These are phyloP conservation scores for Papilio xuthus DNA, from an alignment of 1,140 invertebrate genomes.

Conservation along the genomic window DNA sequence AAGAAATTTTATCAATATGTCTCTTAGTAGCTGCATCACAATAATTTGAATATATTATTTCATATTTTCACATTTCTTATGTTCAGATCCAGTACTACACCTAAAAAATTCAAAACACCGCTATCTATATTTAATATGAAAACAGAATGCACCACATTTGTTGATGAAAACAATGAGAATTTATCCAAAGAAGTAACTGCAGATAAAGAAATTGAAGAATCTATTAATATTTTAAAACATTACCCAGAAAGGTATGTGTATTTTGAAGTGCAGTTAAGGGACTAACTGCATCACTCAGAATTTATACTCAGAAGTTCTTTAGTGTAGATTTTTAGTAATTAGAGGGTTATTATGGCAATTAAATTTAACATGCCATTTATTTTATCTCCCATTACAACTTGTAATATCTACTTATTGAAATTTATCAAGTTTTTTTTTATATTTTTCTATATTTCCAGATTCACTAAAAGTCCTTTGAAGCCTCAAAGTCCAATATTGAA, in stretches of 20 bases:
- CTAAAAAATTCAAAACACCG: background rate
- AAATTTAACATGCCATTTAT: too few species aligned
- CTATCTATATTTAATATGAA: conserved; percentile 7
- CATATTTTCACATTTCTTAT: background rate
- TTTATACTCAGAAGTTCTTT: background rate
- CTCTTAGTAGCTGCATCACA: too few species aligned
- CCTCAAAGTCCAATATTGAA: conserved; percentile 4
- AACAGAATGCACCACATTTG: conserved; percentile 26
- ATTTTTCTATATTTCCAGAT: background rate
- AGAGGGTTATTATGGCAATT: too few species aligned
- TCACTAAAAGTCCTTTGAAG: background rate
- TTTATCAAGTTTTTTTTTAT: background rate
- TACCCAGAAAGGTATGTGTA: conserved; percentile 18
- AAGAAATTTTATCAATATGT: too few species aligned
- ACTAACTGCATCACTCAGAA: too few species aligned
- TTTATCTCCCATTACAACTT: background rate
- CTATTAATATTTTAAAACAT: conserved; percentile 50
- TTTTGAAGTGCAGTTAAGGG: background rate
- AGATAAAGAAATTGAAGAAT: conserved; percentile 45
- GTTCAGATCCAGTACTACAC: background rate
- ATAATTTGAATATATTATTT: too few species aligned
- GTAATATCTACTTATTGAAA: background rate
- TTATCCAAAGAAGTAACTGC: background rate
- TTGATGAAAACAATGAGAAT: conserved; percentile 24
- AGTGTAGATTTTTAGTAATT: too few species aligned